Evolutionary conservation across 2,888 invertebrate species (phyloP), one percentile per base, ranked within the genome.

Genomic region (Pandemis corylana): DNA sequence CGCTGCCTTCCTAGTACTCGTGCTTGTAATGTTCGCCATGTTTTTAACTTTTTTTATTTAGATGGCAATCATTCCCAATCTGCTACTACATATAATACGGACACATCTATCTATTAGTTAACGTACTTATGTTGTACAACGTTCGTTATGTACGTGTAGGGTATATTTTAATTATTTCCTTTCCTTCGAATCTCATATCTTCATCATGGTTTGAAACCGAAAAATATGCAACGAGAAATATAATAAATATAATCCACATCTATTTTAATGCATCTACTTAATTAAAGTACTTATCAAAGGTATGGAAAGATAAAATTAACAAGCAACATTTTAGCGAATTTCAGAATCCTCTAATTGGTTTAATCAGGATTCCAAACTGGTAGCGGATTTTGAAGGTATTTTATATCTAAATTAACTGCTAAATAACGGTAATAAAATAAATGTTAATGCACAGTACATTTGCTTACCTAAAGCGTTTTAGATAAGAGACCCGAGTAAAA

Each of bases 1-100:
- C 77, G 62, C 78, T 81, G 80, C 71, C 69, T 77, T 76, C 81
- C 80, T 81, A 72, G 79, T 81, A 75, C 69, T 65, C n/a, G 42
- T n/a, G 15, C 51, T 69, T 46, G 56, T 69, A 62, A 68, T 49
- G 74, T 56, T 72, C 62, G 67, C 71, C 75, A 75, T 73, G 49
- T 76, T 70, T 68, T 68, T 42, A 13, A 51, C 13, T 13, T 44
- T 49, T 49, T 49, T 10, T 49, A 13, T 20, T 20, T 10, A 9
- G 5, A 12, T 49, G 0, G 5, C 13, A 9, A 49, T 44, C 7
- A 44, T 44, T 7, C 9, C 7, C 5, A 44, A 44, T 44, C 44
- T 44, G 0, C 7, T 7, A 44, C 42, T 44, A 44, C 6, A 7
- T 44, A 44, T 44, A 5, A n/a, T n/a, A n/a, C n/a, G n/a, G n/a